These are phyloP conservation scores for Vannuccia rotundouncinata DNA, from an alignment of 2,888 invertebrate genomes.

Conservation along the genomic window DNA sequence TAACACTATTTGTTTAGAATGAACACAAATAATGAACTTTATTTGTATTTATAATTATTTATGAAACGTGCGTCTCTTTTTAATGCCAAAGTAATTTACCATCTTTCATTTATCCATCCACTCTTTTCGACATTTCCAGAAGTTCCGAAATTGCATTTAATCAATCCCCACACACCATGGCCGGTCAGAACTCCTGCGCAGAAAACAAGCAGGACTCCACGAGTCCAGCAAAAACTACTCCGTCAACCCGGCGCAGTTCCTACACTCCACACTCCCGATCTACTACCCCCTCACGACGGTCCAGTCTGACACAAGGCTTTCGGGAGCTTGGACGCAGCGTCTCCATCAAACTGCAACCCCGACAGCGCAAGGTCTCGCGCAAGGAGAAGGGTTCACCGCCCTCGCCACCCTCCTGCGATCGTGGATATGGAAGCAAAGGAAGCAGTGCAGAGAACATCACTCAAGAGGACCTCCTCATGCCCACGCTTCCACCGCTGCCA, in stretches of 20 bases:
- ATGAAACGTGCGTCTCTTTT: no score
- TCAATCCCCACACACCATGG: no score
- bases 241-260: not conserved
- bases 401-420: not conserved
- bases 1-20: no score
- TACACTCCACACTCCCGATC: not conserved
- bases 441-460: not conserved
- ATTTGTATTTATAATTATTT: no score
- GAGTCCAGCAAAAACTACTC: not conserved
- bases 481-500: not conserved
- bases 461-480: not conserved
- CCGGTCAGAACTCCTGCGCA: not conserved
- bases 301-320: not conserved
- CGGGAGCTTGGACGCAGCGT: not conserved
- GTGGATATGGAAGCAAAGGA: not conserved
- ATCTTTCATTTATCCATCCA: no score
- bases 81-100: no score
- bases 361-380: not conserved
- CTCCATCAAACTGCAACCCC: not conserved
- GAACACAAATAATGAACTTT: no score
- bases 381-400: not conserved
- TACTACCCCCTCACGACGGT: not conserved
- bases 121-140: no score
- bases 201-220: not conserved
- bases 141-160: no score